phyloP scores from a whole-genome alignment of 64 coral and sea anemone species.

The Astreopora myriophthalma region DNA sequence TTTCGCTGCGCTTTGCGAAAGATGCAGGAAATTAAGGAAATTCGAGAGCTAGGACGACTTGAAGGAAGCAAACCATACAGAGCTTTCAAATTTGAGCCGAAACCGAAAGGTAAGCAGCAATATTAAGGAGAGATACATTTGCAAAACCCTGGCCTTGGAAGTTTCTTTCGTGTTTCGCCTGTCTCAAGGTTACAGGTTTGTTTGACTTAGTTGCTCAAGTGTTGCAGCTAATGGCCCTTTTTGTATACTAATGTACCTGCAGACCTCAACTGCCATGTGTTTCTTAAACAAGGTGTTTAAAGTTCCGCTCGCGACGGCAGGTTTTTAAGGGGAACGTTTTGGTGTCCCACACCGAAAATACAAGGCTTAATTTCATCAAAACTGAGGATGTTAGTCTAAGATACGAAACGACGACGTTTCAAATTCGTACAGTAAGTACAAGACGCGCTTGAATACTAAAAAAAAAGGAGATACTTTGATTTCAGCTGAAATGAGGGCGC shows the following conservation, averaged over 20 bases:
- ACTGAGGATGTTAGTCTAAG: too few species aligned
- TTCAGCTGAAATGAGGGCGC: background rate
- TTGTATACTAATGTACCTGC: background rate
- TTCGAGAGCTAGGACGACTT: constrained; percentile 56
- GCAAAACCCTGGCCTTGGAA: background rate
- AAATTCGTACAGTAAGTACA: too few species aligned
- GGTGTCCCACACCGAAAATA: too few species aligned
- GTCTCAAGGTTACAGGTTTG: background rate
- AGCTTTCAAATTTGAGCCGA: constrained; percentile 78
- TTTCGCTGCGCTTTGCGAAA: constrained; percentile 92
- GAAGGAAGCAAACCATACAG: constrained; percentile 78
- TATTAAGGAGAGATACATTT: background rate
- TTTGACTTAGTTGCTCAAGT: background rate
- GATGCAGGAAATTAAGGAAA: constrained; percentile 85
- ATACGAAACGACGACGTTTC: too few species aligned
- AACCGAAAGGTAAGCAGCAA: constrained; percentile 61
- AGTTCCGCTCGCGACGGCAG: background rate
- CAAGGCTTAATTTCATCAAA: too few species aligned
- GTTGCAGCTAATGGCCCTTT: background rate
- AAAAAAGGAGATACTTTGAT: background rate
- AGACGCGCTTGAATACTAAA: too few species aligned
- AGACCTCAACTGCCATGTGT: background rate
- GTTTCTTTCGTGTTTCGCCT: background rate
- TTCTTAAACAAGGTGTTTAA: background rate
- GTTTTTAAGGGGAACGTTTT: too few species aligned